These are phyloP conservation scores for Elysia crispata DNA, from an alignment of 2,888 invertebrate species.

Conservation along the genomic window DNA sequence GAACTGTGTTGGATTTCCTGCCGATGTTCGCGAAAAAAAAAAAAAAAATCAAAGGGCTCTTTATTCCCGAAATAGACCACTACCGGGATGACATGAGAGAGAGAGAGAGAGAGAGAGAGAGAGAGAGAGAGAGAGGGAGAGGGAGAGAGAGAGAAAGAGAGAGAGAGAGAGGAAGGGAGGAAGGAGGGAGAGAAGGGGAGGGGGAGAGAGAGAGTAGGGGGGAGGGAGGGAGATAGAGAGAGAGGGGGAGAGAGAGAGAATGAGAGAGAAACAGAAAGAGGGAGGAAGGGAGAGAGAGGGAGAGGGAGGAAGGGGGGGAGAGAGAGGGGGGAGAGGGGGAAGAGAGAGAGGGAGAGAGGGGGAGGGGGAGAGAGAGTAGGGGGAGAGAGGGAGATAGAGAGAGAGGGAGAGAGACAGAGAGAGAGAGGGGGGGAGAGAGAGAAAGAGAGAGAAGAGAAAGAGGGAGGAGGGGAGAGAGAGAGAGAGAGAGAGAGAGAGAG, in stretches of 20 bases:
- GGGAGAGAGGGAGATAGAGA: neutral
- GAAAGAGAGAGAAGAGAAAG: neutral
- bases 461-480: constrained; percentile 14
- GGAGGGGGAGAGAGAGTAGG: neutral
- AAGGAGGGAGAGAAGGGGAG: too few relatives aligned
- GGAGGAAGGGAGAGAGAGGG: neutral
- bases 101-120: too few relatives aligned
- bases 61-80: too few relatives aligned
- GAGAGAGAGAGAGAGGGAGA: too few relatives aligned
- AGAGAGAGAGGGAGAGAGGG: neutral
- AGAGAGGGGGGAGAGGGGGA: constrained; percentile 1
- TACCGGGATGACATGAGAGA: too few relatives aligned
- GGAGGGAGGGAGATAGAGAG: neutral
- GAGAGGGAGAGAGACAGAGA: constrained; percentile 13
- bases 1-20: too few relatives aligned
- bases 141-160: too few relatives aligned
- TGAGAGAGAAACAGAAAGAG: neutral
- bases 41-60: too few relatives aligned
- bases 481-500: constrained; percentile 3
- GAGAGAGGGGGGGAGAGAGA: constrained; percentile 22
- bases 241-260: constrained; percentile 21
- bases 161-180: too few relatives aligned
- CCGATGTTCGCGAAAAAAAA: too few relatives aligned
- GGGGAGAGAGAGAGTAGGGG: too few relatives aligned
- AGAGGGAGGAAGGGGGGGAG: constrained; percentile 5